Evolutionary conservation across 1,140 invertebrate species (phyloP).

Genomic region (Aphaenogaster ashmeadi): DNA sequence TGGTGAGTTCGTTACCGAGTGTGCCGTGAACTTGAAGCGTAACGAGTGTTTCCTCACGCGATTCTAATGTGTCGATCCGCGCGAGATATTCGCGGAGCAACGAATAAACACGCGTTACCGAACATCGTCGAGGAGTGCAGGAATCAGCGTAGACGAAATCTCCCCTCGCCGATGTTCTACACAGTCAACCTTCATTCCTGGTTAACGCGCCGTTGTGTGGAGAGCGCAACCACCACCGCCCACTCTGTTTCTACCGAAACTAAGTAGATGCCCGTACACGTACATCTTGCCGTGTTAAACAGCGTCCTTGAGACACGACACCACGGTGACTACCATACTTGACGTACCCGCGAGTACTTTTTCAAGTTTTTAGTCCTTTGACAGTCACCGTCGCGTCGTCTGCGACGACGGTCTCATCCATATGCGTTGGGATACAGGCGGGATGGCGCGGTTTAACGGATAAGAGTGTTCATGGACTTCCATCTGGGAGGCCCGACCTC

Average conservation of each 20-base stretch:
- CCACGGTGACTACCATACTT: slow-evolving; percentile 30
- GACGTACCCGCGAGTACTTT: background rate
- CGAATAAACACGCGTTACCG: background rate
- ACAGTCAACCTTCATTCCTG: background rate
- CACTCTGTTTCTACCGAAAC: slow-evolving; percentile 9
- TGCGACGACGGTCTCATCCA: slow-evolving; percentile 23
- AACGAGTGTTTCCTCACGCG: slow-evolving; percentile 41
- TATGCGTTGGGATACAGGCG: slow-evolving; percentile 4
- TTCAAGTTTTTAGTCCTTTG: slow-evolving; percentile 36
- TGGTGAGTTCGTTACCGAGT: slow-evolving; percentile 55
- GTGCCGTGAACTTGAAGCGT: slow-evolving; percentile 68
- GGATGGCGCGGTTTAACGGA: slow-evolving; percentile 2
- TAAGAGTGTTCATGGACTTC: background rate
- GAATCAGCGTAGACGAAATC: background rate
- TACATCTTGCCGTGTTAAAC: slow-evolving; percentile 61
- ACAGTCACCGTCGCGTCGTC: background rate
- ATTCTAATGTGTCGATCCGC: slow-evolving; percentile 15
- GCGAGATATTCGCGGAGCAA: slow-evolving; percentile 22
- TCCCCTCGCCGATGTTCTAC: background rate
- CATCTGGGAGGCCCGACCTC: background rate
- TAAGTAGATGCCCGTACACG: slow-evolving; percentile 24
- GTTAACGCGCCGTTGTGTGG: slow-evolving; percentile 3
- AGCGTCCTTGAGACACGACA: slow-evolving; percentile 69
- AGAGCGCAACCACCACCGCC: background rate
- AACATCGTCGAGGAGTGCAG: background rate